Conservation (phyloP, 2,113 vertebrate species). For the Pheucticus melanocephalus region DNA sequence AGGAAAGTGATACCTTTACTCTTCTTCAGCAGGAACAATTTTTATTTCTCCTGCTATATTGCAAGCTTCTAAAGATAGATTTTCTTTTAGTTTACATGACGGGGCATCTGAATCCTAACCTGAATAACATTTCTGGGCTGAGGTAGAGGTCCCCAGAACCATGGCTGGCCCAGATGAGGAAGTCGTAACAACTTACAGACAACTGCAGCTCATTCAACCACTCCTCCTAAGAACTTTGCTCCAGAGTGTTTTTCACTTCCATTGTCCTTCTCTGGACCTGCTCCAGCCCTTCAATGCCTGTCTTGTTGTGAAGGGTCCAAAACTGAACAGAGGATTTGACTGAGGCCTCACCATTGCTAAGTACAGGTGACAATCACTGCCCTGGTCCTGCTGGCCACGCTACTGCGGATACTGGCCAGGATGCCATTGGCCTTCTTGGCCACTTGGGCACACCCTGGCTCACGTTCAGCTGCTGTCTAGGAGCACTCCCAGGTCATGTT, state of each 20-base stretch:
- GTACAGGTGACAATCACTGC: rapidly evolving
- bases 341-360: rapidly evolving
- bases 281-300: background rate
- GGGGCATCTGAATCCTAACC: background rate
- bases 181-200: background rate
- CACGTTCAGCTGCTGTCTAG: background rate
- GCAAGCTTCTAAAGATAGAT: background rate
- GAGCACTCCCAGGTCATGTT: background rate
- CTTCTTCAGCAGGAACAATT: background rate
- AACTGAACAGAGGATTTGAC: background rate
- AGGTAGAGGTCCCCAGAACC: background rate
- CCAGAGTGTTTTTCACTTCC: background rate
- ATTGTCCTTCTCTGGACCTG: background rate
- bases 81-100: background rate
- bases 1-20: background rate
- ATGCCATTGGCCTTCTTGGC: background rate
- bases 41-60: background rate
- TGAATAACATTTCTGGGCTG: background rate
- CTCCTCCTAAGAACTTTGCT: background rate
- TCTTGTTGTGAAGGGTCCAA: background rate
- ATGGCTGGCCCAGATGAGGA: background rate
- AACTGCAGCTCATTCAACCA: background rate
- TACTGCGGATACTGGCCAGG: background rate
- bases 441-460: background rate
- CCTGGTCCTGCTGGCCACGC: background rate